Evolutionary conservation across 2,888 invertebrate species (phyloP).

Genomic region (Tenodera sinensis): DNA sequence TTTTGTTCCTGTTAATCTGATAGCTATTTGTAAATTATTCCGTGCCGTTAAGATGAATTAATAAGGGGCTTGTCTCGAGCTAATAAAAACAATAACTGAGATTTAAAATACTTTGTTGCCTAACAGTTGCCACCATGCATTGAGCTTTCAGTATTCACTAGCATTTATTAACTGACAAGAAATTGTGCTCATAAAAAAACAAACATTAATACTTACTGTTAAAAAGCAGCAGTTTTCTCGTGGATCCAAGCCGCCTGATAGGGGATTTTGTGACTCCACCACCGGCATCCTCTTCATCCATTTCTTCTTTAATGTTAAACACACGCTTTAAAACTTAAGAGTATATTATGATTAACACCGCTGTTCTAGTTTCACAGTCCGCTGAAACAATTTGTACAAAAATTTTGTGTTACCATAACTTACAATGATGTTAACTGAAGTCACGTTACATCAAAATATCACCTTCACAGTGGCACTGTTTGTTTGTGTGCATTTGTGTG

Average conservation of each 20-base stretch:
- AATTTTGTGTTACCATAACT: neutral
- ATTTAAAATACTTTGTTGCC: neutral
- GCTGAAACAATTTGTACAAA: neutral
- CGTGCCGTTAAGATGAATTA: too few species aligned
- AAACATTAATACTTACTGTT: slow-evolving; percentile 60
- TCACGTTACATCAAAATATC: neutral
- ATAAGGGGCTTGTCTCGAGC: too few species aligned
- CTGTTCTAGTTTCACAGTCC: neutral
- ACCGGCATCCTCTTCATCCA: slow-evolving; percentile 74
- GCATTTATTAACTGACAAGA: neutral
- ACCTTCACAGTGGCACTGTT: neutral
- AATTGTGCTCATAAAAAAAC: neutral
- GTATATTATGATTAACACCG: neutral
- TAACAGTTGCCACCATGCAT: neutral
- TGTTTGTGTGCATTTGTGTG: neutral
- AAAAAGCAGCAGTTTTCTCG: slow-evolving; percentile 72
- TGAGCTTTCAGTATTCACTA: neutral
- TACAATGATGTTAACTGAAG: neutral
- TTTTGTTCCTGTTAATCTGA: too few species aligned
- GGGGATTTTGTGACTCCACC: slow-evolving; percentile 61
- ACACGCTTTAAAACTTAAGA: neutral
- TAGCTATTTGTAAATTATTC: too few species aligned
- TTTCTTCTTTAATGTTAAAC: slow-evolving; percentile 35
- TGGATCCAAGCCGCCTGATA: slow-evolving; percentile 75
- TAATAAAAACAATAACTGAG: too few species aligned